Evolutionary conservation across 37 sponge, comb jelly and placozoan genomes (phyloP), one percentile per base, ranked within the genome.

Genomic region (Eunapius fragilis): DNA sequence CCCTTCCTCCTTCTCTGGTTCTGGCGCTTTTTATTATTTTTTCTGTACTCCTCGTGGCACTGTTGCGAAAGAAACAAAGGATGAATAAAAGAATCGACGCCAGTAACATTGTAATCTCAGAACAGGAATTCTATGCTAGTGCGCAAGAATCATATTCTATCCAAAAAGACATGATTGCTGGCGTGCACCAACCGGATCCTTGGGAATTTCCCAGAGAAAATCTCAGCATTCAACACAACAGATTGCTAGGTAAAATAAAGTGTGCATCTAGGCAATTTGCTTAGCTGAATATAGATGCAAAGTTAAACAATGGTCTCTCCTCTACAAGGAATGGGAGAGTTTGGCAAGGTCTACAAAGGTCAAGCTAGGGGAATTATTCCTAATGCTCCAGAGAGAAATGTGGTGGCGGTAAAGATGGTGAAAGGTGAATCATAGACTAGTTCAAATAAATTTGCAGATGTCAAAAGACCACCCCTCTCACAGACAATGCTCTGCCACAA

Each of bases 321-420:
- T 3, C 47, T 45, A 19, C 58, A 19, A 82, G 83, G 83, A 70
- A 32, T n/a, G 31, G 83, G 83, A 33, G 38, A 82, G 71, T 82
- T 82, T 82, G 83, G 83, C 71, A 6, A 71, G 37, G 83, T 82
- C 12, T 82, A 69, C 69, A 82, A 82, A 35, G 83, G 71, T 71
- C 71, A 32, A 31, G 83, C 83, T 31, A 12, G 3, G 31, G 83
- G 83, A 27, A 82, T 82, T 25, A 69, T 82, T 25, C 71, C 71
- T 71, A 38, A 71, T 2, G 73, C 70, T 82, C 24, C 26, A 36
- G 67, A 41, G 68, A 70, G 31, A 26, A 82, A 82, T 71, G 33
- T 82, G 19, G 83, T 82, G 7, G 83, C 83, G 2, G 83, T 82
- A 26, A 82, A 82, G 37, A 71, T 37, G 34, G 3, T 7, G 13